A percentile compares a stretch with the other conserved stretches of the same genome.
phyloP scores from a whole-genome alignment of 2,113 vertebrate genomes.

The Scolopax mira region DNA sequence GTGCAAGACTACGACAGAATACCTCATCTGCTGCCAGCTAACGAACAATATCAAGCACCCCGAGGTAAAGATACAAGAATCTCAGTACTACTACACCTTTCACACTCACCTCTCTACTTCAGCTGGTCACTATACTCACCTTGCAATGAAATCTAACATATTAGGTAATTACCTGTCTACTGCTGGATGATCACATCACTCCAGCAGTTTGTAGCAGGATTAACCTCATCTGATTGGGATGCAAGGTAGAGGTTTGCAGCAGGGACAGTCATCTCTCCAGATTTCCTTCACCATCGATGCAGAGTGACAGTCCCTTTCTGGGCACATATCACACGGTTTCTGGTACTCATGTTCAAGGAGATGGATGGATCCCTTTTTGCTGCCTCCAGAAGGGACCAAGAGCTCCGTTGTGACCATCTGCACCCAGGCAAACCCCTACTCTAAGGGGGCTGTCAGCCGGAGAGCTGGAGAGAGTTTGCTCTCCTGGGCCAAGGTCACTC shows the following conservation, averaged over 20 bases:
- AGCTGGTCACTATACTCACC: not conserved
- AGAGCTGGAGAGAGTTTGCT: not conserved
- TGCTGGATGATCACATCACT: not conserved
- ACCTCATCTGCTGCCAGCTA: not conserved
- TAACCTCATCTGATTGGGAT: not conserved
- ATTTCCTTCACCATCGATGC: accelerated
- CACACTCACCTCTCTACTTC: not conserved
- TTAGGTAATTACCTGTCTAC: not conserved
- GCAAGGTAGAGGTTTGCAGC: not conserved
- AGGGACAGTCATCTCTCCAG: not conserved
- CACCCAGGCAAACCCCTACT: not conserved
- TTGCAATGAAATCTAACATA: not conserved
- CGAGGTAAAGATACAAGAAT: not conserved
- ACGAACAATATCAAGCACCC: not conserved
- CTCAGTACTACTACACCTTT: not conserved
- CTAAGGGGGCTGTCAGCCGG: not conserved
- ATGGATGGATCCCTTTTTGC: not conserved
- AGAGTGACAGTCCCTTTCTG: conserved; percentile 4
- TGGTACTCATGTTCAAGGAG: not conserved
- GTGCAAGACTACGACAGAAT: not conserved
- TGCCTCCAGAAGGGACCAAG: not conserved
- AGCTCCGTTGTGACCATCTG: not conserved
- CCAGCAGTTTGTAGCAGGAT: not conserved
- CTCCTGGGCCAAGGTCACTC: not conserved
- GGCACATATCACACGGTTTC: not conserved